These are phyloP conservation scores for Prosopocoilus inquinatus DNA, from an alignment of 2,888 invertebrate genomes.

Conservation along the genomic window DNA sequence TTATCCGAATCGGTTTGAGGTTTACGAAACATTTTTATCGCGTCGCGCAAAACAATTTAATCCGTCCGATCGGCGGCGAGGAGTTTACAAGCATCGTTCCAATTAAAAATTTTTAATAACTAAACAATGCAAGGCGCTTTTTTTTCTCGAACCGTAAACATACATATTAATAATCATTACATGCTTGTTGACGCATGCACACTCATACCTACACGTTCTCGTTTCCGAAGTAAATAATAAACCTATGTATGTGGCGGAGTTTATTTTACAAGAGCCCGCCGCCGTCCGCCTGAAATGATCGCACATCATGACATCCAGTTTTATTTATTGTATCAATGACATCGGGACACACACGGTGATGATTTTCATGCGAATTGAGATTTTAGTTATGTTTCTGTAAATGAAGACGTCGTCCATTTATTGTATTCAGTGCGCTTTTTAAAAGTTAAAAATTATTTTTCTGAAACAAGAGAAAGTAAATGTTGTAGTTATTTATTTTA, in stretches of 20 bases:
- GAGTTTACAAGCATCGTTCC: constrained; percentile 22
- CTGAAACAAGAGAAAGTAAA: too few relatives aligned
- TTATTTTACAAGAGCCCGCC: constrained; percentile 17
- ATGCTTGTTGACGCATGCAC: constrained; percentile 21
- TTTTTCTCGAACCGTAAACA: constrained; percentile 28
- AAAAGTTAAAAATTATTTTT: too few relatives aligned
- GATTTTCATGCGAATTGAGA: too few relatives aligned
- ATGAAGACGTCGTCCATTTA: too few relatives aligned
- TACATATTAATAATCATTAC: constrained; percentile 26
- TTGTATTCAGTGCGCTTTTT: too few relatives aligned
- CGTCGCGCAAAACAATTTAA: constrained; percentile 10
- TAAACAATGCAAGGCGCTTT: constrained; percentile 22
- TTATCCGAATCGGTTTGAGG: too few relatives aligned
- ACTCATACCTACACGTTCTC: constrained; percentile 23
- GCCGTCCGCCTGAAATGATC: constrained; percentile 12
- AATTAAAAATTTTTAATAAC: constrained; percentile 23
- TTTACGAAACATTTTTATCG: too few relatives aligned
- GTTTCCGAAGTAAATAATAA: constrained; percentile 19
- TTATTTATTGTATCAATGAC: neutral
- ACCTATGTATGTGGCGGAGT: constrained; percentile 10
- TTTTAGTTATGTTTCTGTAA: too few relatives aligned
- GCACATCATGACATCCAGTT: constrained; percentile 11
- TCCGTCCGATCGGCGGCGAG: constrained; percentile 23
- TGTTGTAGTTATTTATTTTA: too few relatives aligned
- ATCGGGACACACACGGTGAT: too few relatives aligned